phyloP scores from a whole-genome alignment of 1,140 invertebrate genomes.

The Platyura marginata region DNA sequence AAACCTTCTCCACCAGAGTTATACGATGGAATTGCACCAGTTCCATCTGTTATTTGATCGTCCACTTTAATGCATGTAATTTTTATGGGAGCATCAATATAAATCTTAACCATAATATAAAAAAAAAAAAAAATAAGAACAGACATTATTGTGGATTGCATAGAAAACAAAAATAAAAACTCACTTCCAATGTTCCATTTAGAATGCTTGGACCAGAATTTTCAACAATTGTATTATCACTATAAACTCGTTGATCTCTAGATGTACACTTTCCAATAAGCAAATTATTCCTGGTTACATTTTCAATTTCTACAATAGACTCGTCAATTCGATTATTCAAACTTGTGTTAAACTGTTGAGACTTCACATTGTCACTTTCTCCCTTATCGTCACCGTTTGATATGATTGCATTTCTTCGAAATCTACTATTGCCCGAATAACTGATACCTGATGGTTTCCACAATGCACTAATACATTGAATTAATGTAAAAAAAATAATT shows the following conservation, averaged over 20 bases:
- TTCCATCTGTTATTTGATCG: background rate
- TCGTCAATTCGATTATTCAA: too few species aligned
- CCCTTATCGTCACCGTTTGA: too few species aligned
- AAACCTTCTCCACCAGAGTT: background rate
- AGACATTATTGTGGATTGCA: background rate
- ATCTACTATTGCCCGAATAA: too few species aligned
- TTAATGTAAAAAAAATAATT: too few species aligned
- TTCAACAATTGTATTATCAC: background rate
- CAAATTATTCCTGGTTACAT: background rate
- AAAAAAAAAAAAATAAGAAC: too few species aligned
- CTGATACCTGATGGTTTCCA: too few species aligned
- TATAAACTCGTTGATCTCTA: background rate
- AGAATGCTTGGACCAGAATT: background rate
- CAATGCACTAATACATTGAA: too few species aligned
- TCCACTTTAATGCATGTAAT: slow-evolving; percentile 1
- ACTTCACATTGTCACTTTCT: too few species aligned
- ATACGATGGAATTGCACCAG: background rate
- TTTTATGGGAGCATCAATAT: background rate
- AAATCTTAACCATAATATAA: too few species aligned
- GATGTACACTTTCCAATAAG: background rate
- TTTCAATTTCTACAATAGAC: too few species aligned
- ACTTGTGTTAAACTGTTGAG: too few species aligned
- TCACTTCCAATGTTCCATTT: background rate
- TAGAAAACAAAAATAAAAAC: background rate
- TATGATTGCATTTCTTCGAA: too few species aligned